Base-by-base conservation (phyloP, 1,140 invertebrate genomes). In the Heliconius himera region DNA sequence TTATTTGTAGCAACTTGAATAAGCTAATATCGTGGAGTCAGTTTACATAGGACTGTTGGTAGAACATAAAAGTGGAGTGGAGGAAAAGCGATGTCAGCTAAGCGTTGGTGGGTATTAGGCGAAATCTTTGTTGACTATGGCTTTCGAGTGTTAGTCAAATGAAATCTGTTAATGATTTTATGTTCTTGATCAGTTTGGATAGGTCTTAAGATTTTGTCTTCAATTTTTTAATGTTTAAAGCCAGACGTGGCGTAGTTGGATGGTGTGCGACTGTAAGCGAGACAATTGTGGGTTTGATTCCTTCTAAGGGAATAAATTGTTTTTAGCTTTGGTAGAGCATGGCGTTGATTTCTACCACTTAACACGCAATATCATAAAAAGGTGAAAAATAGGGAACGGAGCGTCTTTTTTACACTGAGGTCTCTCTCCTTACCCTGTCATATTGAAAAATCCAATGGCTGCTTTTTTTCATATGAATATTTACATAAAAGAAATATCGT, bases 41-140 rank as follows among this genome's bases (percentile, higher is more conserved):
- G 78, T 79, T 79, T 74, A 74, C 78, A 79, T 79, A 79, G 78
- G 78, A 60, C 73, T 75, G 78, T 76, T 76, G 22, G 36, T 41
- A 74, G 29, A 73, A 11, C 60, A 66, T 66, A 66, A 66, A 66
- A 66, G 60, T 66, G 9, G 60, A 66, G 60, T 60, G 56, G 51
- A 66, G 60, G 60, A 5, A 29, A 66, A 66, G 60, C 60, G 26
- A 66, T 66, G 26, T 66, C 60, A 66, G 60, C 60, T 66, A 60
- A 60, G 56, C 56, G 20, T 16, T 29, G 60, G 60, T 26, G 11
- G 22, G 1, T 26, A 29, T 56, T 66, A 29, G 60, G 9, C 22
- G 60, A 66, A 29, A 18, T 29, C 60, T 1, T 66, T 66, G 26
- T 66, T 66, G 60, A 66, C 60, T 26, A 29, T 1, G 8, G 13